Percentiles rank a stretch among this genome's conserved stretches.
Evolutionary conservation across 2,888 invertebrate species (phyloP).

Genomic region (Polyommatus icarus): DNA sequence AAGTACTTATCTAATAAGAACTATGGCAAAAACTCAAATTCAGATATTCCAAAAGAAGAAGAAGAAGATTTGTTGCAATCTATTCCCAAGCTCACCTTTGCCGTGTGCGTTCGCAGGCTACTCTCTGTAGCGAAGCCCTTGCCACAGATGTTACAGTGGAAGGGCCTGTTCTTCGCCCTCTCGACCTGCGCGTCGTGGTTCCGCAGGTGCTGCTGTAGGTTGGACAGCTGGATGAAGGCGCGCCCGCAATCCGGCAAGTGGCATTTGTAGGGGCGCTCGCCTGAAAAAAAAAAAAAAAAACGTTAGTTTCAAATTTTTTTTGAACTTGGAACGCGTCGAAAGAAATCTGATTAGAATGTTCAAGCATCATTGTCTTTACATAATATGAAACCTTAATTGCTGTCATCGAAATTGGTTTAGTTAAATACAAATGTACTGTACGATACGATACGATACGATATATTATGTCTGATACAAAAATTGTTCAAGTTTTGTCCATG

Average conservation of each 20-base stretch:
- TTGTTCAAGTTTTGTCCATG: too few relatives aligned
- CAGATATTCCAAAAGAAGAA: too few relatives aligned
- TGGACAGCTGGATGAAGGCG: slow-evolving; percentile 97
- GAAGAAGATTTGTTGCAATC: not conserved
- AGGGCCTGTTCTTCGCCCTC: slow-evolving; percentile 95
- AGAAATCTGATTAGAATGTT: not conserved
- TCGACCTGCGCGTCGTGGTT: slow-evolving; percentile 98
- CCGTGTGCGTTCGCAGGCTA: slow-evolving; percentile 96
- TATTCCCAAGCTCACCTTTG: slow-evolving; percentile 89
- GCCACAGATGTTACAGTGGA: slow-evolving; percentile 97
- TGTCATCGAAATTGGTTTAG: not conserved
- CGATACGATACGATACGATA: too few relatives aligned
- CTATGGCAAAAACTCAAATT: too few relatives aligned
- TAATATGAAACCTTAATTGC: too few relatives aligned
- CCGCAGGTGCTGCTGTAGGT: slow-evolving; percentile 96
- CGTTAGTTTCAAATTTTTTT: not conserved
- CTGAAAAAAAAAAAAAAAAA: slow-evolving; percentile 72
- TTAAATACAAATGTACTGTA: too few relatives aligned
- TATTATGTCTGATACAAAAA: too few relatives aligned
- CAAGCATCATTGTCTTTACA: not conserved
- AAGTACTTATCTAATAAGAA: too few relatives aligned
- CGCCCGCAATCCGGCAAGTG: slow-evolving; percentile 97
- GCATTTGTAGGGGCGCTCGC: slow-evolving; percentile 98
- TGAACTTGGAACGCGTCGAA: not conserved
- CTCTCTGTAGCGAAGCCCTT: slow-evolving; percentile 98